A percentile compares a stretch with the other conserved stretches of the same genome.
Evolutionary conservation across 2,113 vertebrate genomes (phyloP).

Genomic region (Sarotherodon lohbergeri): DNA sequence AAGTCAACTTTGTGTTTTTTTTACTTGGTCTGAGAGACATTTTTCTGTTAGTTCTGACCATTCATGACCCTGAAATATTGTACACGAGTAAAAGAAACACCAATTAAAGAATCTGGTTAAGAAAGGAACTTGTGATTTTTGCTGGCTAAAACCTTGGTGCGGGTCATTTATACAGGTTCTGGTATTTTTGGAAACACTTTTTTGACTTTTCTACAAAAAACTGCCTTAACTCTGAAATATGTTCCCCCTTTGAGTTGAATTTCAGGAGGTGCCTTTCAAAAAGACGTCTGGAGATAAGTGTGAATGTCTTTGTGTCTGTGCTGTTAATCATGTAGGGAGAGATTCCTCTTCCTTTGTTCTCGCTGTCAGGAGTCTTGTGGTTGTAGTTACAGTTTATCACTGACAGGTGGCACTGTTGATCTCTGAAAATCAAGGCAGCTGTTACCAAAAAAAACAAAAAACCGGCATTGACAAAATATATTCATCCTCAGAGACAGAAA

Average conservation of each 20-base stretch:
- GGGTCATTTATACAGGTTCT: neutral
- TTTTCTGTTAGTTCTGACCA: neutral
- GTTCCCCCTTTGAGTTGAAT: neutral
- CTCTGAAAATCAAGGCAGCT: neutral
- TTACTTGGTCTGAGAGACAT: neutral
- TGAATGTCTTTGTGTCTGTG: neutral
- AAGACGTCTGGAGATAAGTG: neutral
- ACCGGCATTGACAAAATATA: neutral
- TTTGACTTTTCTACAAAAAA: neutral
- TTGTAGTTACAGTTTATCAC: neutral
- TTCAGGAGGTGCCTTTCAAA: neutral
- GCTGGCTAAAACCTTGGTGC: neutral
- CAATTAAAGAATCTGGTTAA: neutral
- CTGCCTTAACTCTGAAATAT: neutral
- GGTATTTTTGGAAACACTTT: neutral
- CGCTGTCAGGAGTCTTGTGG: neutral
- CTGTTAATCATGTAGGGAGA: neutral
- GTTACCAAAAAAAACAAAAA: neutral
- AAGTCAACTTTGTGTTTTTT: neutral
- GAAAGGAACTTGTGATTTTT: neutral
- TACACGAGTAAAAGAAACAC: neutral
- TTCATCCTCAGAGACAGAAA: neutral
- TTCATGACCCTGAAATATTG: neutral
- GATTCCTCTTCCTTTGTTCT: neutral
- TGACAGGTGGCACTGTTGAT: constrained; percentile 58